These are phyloP conservation scores for Chaenogobius annularis DNA, from an alignment of 2,113 vertebrate species.

Conservation along the genomic window DNA sequence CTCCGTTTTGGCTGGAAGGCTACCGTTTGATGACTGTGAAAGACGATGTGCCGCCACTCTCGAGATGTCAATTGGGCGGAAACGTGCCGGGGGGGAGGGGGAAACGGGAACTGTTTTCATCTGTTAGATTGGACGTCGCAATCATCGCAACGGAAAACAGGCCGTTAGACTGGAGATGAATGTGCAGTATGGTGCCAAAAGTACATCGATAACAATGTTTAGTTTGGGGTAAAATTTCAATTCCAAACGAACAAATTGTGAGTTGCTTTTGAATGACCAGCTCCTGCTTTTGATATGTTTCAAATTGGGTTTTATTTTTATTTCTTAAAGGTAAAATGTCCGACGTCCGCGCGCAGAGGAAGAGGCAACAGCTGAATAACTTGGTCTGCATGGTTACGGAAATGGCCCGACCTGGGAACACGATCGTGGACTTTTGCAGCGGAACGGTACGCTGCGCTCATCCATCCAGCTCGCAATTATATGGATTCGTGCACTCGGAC, in stretches of 20 bases:
- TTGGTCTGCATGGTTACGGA: slow-evolving; percentile 84
- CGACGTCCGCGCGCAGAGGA: slow-evolving; percentile 84
- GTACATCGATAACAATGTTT: background rate
- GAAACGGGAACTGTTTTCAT: slow-evolving; percentile 44
- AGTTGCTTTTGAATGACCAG: slow-evolving; percentile 6
- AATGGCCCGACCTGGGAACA: slow-evolving; percentile 83
- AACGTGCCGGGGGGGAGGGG: slow-evolving; percentile 45
- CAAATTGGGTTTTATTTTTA: background rate
- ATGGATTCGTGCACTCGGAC: slow-evolving; percentile 13
- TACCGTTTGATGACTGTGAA: slow-evolving; percentile 46
- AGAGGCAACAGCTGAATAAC: slow-evolving; percentile 95
- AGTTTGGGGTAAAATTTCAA: background rate
- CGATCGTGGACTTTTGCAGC: slow-evolving; percentile 96
- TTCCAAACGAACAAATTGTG: background rate
- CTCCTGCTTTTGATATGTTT: background rate
- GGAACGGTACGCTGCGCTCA: slow-evolving; percentile 83
- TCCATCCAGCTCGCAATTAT: slow-evolving; percentile 15
- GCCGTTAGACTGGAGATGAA: slow-evolving; percentile 13
- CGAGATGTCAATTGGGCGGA: slow-evolving; percentile 34
- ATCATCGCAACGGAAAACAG: slow-evolving; percentile 2
- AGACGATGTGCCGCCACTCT: slow-evolving; percentile 28
- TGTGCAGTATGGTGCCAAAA: background rate
- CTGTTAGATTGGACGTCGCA: background rate
- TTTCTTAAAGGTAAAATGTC: slow-evolving; percentile 90
- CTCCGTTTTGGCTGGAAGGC: slow-evolving; percentile 39